phyloP scores from a whole-genome alignment of 2,888 invertebrate genomes.

The Synergus japonicus region DNA sequence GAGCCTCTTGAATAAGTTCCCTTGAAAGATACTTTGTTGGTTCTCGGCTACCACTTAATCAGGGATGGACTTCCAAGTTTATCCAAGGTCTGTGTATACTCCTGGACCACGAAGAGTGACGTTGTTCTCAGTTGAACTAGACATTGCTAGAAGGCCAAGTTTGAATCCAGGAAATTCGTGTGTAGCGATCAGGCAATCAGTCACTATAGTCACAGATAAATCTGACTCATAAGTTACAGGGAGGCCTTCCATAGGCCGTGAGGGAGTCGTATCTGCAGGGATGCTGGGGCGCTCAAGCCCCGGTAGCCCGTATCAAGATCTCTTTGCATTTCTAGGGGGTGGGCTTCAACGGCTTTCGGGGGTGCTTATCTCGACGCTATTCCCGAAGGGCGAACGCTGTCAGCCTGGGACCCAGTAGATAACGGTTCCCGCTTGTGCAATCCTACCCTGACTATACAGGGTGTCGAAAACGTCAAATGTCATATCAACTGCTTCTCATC shows the following conservation, averaged over 20 bases:
- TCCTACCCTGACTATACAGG: slow-evolving; percentile 58
- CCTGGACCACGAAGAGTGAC: background rate
- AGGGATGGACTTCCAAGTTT: background rate
- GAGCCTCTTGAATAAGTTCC: background rate
- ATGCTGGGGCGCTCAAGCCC: slow-evolving; percentile 63
- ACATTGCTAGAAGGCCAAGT: slow-evolving; percentile 49
- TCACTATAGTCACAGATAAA: slow-evolving; percentile 73
- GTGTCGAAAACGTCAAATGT: slow-evolving; percentile 68
- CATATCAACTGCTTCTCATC: slow-evolving; percentile 41
- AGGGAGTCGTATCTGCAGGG: slow-evolving; percentile 60
- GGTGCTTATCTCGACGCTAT: slow-evolving; percentile 75
- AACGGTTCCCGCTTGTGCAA: slow-evolving; percentile 65
- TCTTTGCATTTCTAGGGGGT: slow-evolving; percentile 73
- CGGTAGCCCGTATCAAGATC: slow-evolving; percentile 74
- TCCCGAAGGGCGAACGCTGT: slow-evolving; percentile 76
- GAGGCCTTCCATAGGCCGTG: slow-evolving; percentile 64
- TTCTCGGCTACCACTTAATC: background rate
- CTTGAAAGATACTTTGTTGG: background rate
- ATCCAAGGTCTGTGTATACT: background rate
- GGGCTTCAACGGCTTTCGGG: slow-evolving; percentile 58
- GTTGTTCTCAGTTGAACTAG: background rate
- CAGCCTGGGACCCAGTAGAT: slow-evolving; percentile 75
- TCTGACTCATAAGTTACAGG: slow-evolving; percentile 75
- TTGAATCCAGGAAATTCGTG: slow-evolving; percentile 65
- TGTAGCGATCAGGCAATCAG: slow-evolving; percentile 67